Evolutionary conservation across 2,888 invertebrate species (phyloP).

Genomic region (Dryadula phaetusa): DNA sequence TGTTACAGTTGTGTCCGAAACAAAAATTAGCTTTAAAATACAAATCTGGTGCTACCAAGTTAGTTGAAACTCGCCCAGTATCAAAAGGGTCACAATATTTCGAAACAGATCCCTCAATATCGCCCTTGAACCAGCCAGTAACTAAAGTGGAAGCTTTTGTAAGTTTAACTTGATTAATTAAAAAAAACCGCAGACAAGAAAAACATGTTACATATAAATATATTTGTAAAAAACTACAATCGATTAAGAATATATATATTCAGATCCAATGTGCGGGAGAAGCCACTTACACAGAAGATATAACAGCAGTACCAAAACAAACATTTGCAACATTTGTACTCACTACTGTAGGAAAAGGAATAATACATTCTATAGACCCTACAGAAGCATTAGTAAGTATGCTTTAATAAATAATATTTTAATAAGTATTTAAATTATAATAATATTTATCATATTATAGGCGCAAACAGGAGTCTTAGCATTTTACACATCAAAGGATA

Average conservation of each 20-base stretch:
- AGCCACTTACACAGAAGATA: constrained; percentile 86
- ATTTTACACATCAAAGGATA: constrained; percentile 86
- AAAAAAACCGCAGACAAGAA: too few species aligned
- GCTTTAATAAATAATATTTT: too few species aligned
- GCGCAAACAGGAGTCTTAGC: constrained; percentile 86
- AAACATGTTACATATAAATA: too few species aligned
- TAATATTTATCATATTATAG: constrained; percentile 62
- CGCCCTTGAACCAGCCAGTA: constrained; percentile 82
- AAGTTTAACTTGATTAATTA: constrained; percentile 5
- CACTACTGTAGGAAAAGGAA: constrained; percentile 77
- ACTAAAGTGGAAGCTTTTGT: constrained; percentile 45
- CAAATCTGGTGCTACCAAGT: constrained; percentile 68
- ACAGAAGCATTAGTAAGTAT: constrained; percentile 84
- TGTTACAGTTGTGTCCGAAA: constrained; percentile 76
- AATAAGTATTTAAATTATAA: too few species aligned
- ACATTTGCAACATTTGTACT: constrained; percentile 87
- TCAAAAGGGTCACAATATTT: constrained; percentile 85
- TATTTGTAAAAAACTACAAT: too few species aligned
- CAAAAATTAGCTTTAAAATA: constrained; percentile 65
- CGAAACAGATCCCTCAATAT: constrained; percentile 83
- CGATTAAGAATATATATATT: background rate
- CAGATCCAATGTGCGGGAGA: constrained; percentile 87
- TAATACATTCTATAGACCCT: constrained; percentile 83
- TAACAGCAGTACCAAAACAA: constrained; percentile 83
- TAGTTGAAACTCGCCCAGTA: constrained; percentile 77